Conservation (phyloP, 1,140 invertebrate genomes). For the Sarcophaga peregrina region DNA sequence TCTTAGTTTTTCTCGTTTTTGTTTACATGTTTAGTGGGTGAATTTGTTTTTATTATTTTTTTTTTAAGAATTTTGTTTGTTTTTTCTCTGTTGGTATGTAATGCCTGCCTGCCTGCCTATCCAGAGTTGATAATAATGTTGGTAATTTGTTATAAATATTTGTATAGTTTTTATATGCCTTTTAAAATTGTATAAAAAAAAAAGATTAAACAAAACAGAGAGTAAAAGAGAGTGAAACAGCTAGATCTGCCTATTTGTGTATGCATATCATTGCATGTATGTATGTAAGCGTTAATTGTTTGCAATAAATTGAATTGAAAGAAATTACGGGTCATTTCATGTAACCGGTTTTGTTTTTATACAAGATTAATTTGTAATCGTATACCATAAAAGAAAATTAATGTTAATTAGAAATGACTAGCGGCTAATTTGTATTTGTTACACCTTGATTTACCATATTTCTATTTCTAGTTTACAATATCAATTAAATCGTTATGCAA, state of each 20-base stretch:
- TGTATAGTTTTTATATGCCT: not conserved
- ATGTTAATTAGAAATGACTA: too few relatives aligned
- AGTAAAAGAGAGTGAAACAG: too few relatives aligned
- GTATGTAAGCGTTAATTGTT: not conserved
- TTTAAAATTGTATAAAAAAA: too few relatives aligned
- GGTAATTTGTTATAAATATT: constrained; percentile 18
- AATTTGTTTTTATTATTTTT: constrained; percentile 14
- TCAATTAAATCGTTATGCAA: too few relatives aligned
- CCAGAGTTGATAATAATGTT: not conserved
- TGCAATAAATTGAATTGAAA: not conserved
- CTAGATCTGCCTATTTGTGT: too few relatives aligned
- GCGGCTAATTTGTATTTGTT: too few relatives aligned
- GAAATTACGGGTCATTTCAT: not conserved
- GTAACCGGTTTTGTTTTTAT: not conserved
- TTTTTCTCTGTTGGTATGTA: not conserved
- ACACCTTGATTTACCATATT: too few relatives aligned
- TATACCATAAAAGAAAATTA: too few relatives aligned
- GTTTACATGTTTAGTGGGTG: constrained; percentile 19
- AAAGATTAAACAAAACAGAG: too few relatives aligned
- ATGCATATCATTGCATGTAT: too few relatives aligned
- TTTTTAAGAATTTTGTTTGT: not conserved
- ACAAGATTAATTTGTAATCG: too few relatives aligned
- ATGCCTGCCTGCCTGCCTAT: not conserved
- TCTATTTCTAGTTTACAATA: too few relatives aligned
- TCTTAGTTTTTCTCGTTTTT: not conserved